Evolutionary conservation across 2,797 vertebrate genomes (phyloP).

Genomic region (Pogonophryne albipinna): DNA sequence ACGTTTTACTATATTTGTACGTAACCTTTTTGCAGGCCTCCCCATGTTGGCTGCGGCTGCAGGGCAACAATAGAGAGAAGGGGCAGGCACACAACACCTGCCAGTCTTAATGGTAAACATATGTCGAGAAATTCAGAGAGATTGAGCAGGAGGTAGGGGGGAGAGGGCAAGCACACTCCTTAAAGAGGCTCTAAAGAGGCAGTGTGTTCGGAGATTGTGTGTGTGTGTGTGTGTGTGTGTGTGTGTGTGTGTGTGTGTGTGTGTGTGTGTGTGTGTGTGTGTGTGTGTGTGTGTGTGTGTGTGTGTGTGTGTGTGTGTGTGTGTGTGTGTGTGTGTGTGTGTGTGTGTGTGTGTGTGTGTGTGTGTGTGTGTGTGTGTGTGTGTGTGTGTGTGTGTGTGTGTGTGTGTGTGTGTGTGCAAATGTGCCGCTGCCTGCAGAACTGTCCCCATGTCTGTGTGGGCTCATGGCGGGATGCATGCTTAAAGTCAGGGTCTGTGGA

Average conservation of each 20-base stretch:
- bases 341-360: neutral
- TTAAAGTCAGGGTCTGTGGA: slow-evolving; percentile 17
- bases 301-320: neutral
- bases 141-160: slow-evolving; percentile 40
- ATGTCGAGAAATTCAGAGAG: slow-evolving; percentile 67
- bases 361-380: neutral
- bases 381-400: neutral
- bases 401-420: neutral
- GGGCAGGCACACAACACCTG: slow-evolving; percentile 81
- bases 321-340: neutral
- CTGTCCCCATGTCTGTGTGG: slow-evolving; percentile 20
- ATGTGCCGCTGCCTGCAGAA: slow-evolving; percentile 13
- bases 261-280: neutral
- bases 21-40: slow-evolving; percentile 66
- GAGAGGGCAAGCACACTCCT: slow-evolving; percentile 45
- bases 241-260: neutral
- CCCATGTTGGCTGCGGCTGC: slow-evolving; percentile 59
- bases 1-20: slow-evolving; percentile 40
- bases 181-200: slow-evolving; percentile 54
- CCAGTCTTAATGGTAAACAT: slow-evolving; percentile 85
- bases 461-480: neutral
- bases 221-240: neutral
- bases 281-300: neutral
- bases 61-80: slow-evolving; percentile 75
- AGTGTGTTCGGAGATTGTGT: slow-evolving; percentile 7